Conservation (phyloP, 2,888 invertebrate species). For the Drosophila quinaria region DNA sequence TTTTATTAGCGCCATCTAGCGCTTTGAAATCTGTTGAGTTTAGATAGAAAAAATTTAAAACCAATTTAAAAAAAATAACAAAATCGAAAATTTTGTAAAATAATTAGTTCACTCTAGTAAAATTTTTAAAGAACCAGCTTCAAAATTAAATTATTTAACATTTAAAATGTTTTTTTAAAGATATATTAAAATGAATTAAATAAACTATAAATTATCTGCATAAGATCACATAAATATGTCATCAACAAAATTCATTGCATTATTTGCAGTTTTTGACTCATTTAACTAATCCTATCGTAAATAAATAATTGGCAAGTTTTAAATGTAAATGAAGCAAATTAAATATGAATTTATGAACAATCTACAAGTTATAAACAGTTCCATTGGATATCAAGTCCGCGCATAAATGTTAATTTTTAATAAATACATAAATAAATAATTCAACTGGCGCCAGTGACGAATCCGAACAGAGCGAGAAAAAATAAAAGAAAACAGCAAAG, state of each 20-base stretch:
- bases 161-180: background rate
- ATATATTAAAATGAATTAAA: too few relatives aligned
- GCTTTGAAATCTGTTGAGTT: background rate
- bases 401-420: constrained; percentile 61
- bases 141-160: too few relatives aligned
- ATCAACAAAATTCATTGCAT: constrained; percentile 11
- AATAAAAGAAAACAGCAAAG: constrained; percentile 7
- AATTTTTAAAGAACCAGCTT: too few relatives aligned
- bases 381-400: constrained; percentile 34
- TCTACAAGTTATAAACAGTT: constrained; percentile 33
- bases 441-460: constrained; percentile 62
- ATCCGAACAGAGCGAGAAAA: constrained; percentile 17
- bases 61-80: too few relatives aligned
- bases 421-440: constrained; percentile 46
- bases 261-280: constrained; percentile 11
- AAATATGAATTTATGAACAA: constrained; percentile 50
- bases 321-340: constrained; percentile 47
- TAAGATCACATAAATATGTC: constrained; percentile 14
- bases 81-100: too few relatives aligned
- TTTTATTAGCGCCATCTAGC: too few relatives aligned
- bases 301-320: constrained; percentile 27
- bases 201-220: constrained; percentile 1
- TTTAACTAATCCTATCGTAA: constrained; percentile 36
- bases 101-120: too few relatives aligned
- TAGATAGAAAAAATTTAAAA: too few relatives aligned